phyloP scores from a whole-genome alignment of 2,113 vertebrate species.

The Colinus virginianus region DNA sequence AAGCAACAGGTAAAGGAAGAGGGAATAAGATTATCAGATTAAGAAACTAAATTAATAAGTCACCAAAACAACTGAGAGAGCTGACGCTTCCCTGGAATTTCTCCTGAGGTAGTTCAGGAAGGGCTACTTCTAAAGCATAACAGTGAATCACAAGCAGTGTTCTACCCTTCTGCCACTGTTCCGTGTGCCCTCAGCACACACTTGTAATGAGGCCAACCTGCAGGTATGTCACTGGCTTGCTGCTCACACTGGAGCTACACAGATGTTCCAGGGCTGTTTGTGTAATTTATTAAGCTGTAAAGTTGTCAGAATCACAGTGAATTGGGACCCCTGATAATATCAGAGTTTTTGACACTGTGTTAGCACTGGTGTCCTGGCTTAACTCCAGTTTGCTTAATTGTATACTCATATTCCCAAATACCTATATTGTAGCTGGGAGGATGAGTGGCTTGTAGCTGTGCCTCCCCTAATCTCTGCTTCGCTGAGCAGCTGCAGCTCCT shows the following conservation, averaged over 20 bases:
- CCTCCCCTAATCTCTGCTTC: accelerated
- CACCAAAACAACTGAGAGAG: neutral
- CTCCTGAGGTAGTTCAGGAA: neutral
- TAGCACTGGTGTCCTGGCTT: neutral
- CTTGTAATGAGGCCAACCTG: accelerated
- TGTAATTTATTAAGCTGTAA: neutral
- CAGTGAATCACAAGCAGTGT: neutral
- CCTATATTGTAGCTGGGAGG: accelerated
- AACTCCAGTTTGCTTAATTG: neutral
- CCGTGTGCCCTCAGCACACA: neutral
- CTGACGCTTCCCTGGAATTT: neutral
- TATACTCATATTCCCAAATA: accelerated
- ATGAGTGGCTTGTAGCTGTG: accelerated
- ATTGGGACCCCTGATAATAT: neutral
- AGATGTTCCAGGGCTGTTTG: accelerated
- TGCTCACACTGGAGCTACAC: accelerated
- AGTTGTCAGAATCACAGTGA: neutral
- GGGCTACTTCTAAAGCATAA: neutral
- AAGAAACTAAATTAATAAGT: neutral
- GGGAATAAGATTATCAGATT: neutral
- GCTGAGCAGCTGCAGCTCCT: neutral
- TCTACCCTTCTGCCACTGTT: neutral
- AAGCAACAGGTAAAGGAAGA: neutral
- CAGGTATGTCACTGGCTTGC: accelerated
- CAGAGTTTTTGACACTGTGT: neutral